phyloP scores from a whole-genome alignment of 2,113 vertebrate genomes.

The Desmodus rotundus region DNA sequence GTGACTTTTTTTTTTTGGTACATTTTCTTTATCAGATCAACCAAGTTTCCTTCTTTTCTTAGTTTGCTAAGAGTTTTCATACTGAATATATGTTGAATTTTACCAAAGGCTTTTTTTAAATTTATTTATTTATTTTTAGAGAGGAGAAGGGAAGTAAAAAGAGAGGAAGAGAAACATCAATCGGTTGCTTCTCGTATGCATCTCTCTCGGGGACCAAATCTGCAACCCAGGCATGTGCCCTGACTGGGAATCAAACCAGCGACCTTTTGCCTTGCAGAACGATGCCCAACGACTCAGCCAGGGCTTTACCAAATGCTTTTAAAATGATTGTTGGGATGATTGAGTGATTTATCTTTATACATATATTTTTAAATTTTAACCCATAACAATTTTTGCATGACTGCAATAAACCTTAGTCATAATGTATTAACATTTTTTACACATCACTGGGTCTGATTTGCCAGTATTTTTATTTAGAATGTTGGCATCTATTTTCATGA shows the following conservation, averaged over 20 bases:
- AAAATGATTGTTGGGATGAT: background rate
- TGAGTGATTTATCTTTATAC: background rate
- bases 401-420: background rate
- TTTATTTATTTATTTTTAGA: too few species aligned
- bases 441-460: background rate
- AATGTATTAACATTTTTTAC: background rate
- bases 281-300: too few species aligned
- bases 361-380: background rate
- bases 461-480: conserved; percentile 22
- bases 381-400: background rate
- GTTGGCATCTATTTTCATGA: conserved; percentile 2
- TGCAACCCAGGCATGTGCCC: too few species aligned
- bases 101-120: background rate
- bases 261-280: too few species aligned
- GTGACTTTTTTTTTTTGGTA: background rate
- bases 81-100: background rate
- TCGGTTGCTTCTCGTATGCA: too few species aligned
- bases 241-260: too few species aligned
- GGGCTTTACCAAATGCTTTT: conserved; percentile 11
- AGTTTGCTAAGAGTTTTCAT: background rate
- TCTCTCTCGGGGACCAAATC: too few species aligned
- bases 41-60: background rate
- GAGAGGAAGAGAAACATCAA: too few species aligned
- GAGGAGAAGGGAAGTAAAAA: too few species aligned
- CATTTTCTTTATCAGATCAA: background rate